Evolutionary conservation across 2,888 invertebrate genomes (phyloP).

Genomic region (Eurytoma californica): DNA sequence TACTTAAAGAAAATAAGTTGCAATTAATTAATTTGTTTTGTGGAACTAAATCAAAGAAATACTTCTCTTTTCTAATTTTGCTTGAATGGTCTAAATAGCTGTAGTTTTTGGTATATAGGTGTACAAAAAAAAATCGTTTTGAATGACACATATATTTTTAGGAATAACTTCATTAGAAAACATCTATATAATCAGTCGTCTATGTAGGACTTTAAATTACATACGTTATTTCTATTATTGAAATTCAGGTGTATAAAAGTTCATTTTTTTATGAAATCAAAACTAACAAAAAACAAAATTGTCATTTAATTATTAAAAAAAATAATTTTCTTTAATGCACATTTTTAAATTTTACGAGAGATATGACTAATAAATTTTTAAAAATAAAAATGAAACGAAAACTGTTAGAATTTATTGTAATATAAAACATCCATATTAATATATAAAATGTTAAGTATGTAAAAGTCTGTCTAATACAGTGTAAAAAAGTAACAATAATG

Average conservation of each 20-base stretch:
- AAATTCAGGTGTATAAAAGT: background rate
- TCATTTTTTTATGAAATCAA: conserved; percentile 3
- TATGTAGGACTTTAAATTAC: conserved; percentile 44
- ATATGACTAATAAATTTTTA: conserved; percentile 30
- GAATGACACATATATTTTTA: conserved; percentile 18
- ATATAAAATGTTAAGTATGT: conserved; percentile 45
- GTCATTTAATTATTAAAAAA: background rate
- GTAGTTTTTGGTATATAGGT: conserved; percentile 1
- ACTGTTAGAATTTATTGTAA: conserved; percentile 45
- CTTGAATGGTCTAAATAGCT: conserved; percentile 18
- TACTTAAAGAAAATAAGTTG: conserved; percentile 10
- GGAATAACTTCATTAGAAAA: background rate
- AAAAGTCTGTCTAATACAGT: conserved; percentile 22
- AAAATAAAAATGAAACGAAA: conserved; percentile 21
- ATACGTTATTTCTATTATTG: conserved; percentile 28
- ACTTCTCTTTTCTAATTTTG: conserved; percentile 6
- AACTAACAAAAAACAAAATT: background rate
- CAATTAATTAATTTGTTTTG: background rate
- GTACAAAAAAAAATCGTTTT: conserved; percentile 7
- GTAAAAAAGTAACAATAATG: conserved; percentile 40
- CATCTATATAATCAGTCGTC: conserved; percentile 14
- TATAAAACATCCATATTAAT: conserved; percentile 51
- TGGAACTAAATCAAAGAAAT: background rate
- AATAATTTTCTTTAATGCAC: conserved; percentile 26
- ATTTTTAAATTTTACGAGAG: conserved; percentile 34